Base-by-base conservation (phyloP, 1,140 invertebrate species). In the Camponotus floridanus region DNA sequence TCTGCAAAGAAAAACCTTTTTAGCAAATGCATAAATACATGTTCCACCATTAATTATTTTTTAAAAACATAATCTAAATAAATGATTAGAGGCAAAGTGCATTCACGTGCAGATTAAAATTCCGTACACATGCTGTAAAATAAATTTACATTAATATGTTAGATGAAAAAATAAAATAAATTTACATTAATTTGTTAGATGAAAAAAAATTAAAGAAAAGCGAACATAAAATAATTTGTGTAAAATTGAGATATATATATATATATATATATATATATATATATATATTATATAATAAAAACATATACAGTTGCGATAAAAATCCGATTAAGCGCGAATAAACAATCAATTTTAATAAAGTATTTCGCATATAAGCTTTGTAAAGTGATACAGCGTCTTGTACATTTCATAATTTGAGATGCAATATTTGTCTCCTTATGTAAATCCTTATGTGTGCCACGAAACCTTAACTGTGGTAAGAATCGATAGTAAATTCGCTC, bases 221-320 rank as follows among this genome's bases (percentile, higher is more conserved):
- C 0, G 15, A 15, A 13, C n/a, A 2, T 2, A 67, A 13, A 51
- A 33, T 57, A 55, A 13, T 2, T 74, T 4, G 0, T 36, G 33
- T 39, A 13, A 57, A 39, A 59, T 59, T 59, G 55, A 55, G 31
- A 55, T n/a, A 21, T 11, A 7, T 59, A 74, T 33, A 31, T 73
- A n/a, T 55, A 55, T 6, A 51, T 13, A 51, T 59, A 74, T 33
- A 31, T 73, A n/a, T n/a, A n/a, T n/a, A n/a, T n/a, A 55, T n/a
- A 21, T 11, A 7, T 59, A 74, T 33, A 31, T 73, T 55, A 55
- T 6, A 51, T 13, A 51, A 13, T n/a, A 33, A 9, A 55, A 9
- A 45, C 7, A 11, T 11, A 45, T 45, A 11, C 48, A 51, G 48
- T 51, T 51, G 18, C 31, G n/a, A 71, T 71, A 36, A 55, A 73